Evolutionary conservation across 2,113 vertebrate genomes (phyloP), one percentile per base, ranked within the genome.

Genomic region (Gallinago media): DNA sequence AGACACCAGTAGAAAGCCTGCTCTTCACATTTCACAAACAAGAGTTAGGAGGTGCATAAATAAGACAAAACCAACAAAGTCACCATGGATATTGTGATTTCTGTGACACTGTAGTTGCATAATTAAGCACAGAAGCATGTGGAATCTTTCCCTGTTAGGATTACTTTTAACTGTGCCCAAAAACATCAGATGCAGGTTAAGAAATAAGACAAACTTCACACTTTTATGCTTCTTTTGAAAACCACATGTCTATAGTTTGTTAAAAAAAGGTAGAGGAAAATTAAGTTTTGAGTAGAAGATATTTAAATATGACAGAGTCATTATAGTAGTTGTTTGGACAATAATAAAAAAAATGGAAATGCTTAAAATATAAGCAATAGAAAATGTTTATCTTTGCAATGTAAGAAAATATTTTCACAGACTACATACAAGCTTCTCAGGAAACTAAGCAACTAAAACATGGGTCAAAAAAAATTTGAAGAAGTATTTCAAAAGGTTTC

Each of bases 1-100:
- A 58, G 44, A 40, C n/a, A 49, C 17, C 0, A 0, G 14, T 27
- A 72, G 29, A 49, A 91, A 87, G 3, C 16, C 3, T 3, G 3
- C 8, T 38, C 38, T 73, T 20, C 26, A 32, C 18, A 26, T 26
- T 10, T 77, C 46, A 73, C 22, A 61, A 47, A 32, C 9, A 47
- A 56, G 32, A 27, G 8, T 47, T 52, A n/a, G 15, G 32, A 76
- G 6, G 17, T 18, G 23, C 20, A 59, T 21, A 61, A 88, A 47
- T 56, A 50, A 71, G 16, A 72, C 9, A 73, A 65, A 86, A 73
- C 11, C 15, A 47, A 68, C 36, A 22, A 68, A 59, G 9, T 59
- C 38, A 59, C 49, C 40, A 38, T 5, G 7, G 85, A 56, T 42
- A 32, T 13, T 52, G 36, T 31, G 12, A 49, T 72, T 87, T 55